Evolutionary conservation across 2,888 invertebrate species (phyloP).

Genomic region (Ptychoptera albimana): DNA sequence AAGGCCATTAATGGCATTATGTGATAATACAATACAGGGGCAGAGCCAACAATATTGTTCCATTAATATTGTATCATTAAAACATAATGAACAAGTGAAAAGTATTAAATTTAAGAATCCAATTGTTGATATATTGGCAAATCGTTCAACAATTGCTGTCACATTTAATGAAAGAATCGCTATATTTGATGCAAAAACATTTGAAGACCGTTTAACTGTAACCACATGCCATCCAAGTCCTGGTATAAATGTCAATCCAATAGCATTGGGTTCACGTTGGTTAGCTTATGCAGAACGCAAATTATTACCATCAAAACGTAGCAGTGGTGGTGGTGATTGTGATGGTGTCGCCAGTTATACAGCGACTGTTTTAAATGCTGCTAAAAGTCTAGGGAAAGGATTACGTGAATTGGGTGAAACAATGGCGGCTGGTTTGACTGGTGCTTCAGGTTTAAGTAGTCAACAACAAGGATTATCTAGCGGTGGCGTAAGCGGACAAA

Average conservation of each 20-base stretch:
- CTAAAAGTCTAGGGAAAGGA: conserved; percentile 84
- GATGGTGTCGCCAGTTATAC: conserved; percentile 81
- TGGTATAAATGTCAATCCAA: conserved; percentile 53
- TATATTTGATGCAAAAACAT: conserved; percentile 74
- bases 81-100: conserved; percentile 37
- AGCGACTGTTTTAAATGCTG: conserved; percentile 86
- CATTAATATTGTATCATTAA: conserved; percentile 68
- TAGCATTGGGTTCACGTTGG: conserved; percentile 76
- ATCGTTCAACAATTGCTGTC: conserved; percentile 72
- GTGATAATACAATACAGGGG: conserved; percentile 61
- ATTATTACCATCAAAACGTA: conserved; percentile 57
- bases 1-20: conserved; percentile 78
- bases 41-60: conserved; percentile 51
- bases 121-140: conserved; percentile 76
- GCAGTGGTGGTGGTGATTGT: conserved; percentile 70
- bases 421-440: conserved; percentile 78
- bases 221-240: conserved; percentile 83
- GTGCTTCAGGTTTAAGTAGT: conserved; percentile 33
- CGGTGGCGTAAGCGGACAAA: conserved; percentile 17
- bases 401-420: conserved; percentile 80
- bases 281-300: conserved; percentile 76
- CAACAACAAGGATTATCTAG: conserved; percentile 31
- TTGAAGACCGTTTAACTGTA: conserved; percentile 74
- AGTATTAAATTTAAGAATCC: conserved; percentile 85
- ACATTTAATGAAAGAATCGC: conserved; percentile 82